Evolutionary conservation across 2,888 invertebrate species (phyloP), one percentile per base, ranked within the genome.

Genomic region (Ernsta delagoae): DNA sequence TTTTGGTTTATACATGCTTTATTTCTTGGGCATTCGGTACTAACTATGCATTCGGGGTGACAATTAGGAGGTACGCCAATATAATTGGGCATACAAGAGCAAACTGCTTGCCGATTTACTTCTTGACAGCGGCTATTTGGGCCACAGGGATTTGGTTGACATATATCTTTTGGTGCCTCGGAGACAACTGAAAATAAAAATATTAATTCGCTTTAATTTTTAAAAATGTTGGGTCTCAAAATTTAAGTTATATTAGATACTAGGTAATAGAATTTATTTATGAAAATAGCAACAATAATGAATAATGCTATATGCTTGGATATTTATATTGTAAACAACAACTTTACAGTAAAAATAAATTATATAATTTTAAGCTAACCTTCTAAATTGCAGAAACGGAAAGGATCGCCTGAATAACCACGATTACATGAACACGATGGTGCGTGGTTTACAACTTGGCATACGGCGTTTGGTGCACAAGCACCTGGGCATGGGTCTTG

Each of bases 401-500:
- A 96, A 8, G 97, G 96, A 90, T 97, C 96, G 45, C 97, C 97
- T 24, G 95, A 94, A 79, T 94, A 96, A 31, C 96, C 96, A 62
- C 86, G 85, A 39, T 92, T 84, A 83, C 97, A 97, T 59, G 94
- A 95, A 83, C 97, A 96, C 60, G 94, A 93, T 65, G 96, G 95
- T 78, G 96, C 86, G 85, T 96, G 96, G 76, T 96, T 96, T 5
- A 96, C 94, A 24, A 96, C 96, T 88, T 95, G 95, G 80, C 97
- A 97, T 41, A 95, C 87, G 7, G 97, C 96, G 82, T 97, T 96
- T 74, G 95, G 94, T 0, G 96, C 97, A 84, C 97, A 97, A 7
- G 96, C 96, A 73, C 96, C 96, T 4, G 96, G 96, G 79, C 97
- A 97, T 54, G 97, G 97, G 86, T 97, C 96, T 76, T 93, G 89